A percentile compares a stretch with the other conserved stretches of the same genome.
Conservation (phyloP, 1,140 invertebrate genomes). For the Temnothorax nylanderi region DNA sequence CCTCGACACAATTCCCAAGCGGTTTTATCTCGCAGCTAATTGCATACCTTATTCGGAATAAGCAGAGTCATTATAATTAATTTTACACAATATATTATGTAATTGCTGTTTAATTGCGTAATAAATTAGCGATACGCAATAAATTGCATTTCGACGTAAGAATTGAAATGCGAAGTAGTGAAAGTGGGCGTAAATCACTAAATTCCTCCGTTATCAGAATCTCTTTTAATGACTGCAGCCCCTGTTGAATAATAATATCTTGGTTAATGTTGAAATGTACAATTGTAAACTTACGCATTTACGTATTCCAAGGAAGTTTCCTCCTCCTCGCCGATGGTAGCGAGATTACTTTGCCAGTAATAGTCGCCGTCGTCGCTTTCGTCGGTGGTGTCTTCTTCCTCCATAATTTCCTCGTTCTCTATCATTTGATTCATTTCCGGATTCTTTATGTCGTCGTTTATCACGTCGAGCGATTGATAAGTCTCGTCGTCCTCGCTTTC, state of each 20-base stretch:
- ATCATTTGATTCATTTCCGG: not conserved
- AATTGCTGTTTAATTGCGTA: not conserved
- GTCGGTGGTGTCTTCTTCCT: constrained; percentile 73
- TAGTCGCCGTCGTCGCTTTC: constrained; percentile 79
- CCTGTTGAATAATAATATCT: not conserved
- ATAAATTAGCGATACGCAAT: not conserved
- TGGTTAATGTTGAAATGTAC: not conserved
- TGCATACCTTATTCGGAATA: not conserved
- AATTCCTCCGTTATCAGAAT: not conserved
- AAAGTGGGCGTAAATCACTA: not conserved
- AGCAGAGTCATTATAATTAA: not conserved
- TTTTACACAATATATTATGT: not conserved
- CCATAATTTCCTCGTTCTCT: constrained; percentile 21
- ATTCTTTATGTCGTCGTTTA: constrained; percentile 34
- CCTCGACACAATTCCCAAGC: constrained; percentile 28
- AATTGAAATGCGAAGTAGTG: not conserved
- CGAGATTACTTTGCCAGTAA: constrained; percentile 82
- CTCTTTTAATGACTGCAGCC: not conserved
- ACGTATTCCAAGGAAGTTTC: constrained; percentile 81
- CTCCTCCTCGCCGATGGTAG: constrained; percentile 82
- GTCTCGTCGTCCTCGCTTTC: constrained; percentile 59
- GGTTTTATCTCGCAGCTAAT: not conserved
- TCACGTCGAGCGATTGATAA: constrained; percentile 59
- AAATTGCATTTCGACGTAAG: not conserved
- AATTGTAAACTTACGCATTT: constrained; percentile 44